Evolutionary conservation across 2,888 invertebrate species (phyloP).

Genomic region (Acanthosoma haemorrhoidale): DNA sequence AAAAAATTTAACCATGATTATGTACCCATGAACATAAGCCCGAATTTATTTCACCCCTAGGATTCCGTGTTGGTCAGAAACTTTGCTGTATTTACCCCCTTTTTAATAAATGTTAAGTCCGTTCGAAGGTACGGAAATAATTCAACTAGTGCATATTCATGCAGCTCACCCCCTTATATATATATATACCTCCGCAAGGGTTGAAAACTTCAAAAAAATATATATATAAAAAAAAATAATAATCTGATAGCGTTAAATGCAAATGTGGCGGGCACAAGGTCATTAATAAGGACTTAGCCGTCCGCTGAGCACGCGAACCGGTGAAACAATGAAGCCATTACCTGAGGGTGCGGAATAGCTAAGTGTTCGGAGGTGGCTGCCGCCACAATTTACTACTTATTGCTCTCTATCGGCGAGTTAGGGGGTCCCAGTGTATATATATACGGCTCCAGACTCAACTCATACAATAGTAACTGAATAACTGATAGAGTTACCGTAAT

Average conservation of each 20-base stretch:
- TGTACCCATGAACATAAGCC: no score
- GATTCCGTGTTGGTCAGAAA: no score
- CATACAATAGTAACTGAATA: no score
- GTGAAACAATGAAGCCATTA: conserved; percentile 10
- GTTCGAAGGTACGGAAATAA: no score
- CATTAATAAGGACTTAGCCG: conserved; percentile 5
- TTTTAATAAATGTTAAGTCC: no score
- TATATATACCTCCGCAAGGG: no score
- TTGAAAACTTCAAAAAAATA: neutral
- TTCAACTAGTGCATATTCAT: conserved; percentile 5
- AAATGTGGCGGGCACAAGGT: neutral
- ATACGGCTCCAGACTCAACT: no score
- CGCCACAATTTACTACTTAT: neutral
- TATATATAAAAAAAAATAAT: neutral
- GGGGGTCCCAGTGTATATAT: no score
- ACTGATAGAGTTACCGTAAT: no score
- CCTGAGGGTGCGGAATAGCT: conserved; percentile 1
- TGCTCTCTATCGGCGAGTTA: neutral
- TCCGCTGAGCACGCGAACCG: neutral
- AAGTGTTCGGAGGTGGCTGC: neutral
- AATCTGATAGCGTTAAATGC: conserved; percentile 10
- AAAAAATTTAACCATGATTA: no score
- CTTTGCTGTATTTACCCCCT: no score
- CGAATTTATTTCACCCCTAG: no score
- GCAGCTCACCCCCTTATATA: neutral